Percentiles rank a stretch among this genome's conserved stretches.
Evolutionary conservation across 2,113 vertebrate species (phyloP).

Genomic region (Axis porcinus): DNA sequence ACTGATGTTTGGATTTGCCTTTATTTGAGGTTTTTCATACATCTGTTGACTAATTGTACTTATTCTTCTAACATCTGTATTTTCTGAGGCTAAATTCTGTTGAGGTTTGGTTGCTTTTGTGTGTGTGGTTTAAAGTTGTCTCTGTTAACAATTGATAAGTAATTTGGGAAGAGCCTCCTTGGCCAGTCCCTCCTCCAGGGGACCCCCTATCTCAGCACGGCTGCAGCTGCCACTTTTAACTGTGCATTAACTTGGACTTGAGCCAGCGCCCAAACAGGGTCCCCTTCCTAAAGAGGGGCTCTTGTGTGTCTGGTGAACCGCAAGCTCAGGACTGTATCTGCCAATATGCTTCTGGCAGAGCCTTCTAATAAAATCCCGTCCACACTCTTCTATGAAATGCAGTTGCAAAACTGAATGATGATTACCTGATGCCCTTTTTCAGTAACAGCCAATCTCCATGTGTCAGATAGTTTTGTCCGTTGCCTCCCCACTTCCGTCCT

Average conservation of each 20-base stretch:
- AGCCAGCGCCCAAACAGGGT: constrained; percentile 25
- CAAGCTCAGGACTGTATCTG: constrained; percentile 33
- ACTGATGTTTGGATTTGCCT: background rate
- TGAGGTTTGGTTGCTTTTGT: background rate
- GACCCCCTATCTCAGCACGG: background rate
- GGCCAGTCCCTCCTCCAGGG: background rate
- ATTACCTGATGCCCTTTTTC: background rate
- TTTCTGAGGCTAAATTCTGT: background rate
- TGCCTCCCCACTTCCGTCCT: background rate
- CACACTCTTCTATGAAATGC: background rate
- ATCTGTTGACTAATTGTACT: background rate
- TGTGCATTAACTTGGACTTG: background rate
- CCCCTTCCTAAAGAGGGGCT: constrained; percentile 24
- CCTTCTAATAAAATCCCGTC: constrained; percentile 24
- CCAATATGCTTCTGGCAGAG: constrained; percentile 48
- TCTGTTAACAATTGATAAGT: constrained; percentile 15
- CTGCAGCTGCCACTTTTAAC: constrained; percentile 47
- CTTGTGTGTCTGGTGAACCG: constrained; percentile 50
- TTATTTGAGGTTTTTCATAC: background rate
- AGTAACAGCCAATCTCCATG: background rate
- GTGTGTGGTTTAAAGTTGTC: background rate
- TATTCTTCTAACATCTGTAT: constrained; percentile 5
- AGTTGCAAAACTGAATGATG: constrained; percentile 22
- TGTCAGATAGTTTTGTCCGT: background rate
- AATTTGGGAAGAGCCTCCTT: constrained; percentile 32